Evolutionary conservation across 2,113 vertebrate genomes (phyloP).

Genomic region (Neomonachus schauinslandi): DNA sequence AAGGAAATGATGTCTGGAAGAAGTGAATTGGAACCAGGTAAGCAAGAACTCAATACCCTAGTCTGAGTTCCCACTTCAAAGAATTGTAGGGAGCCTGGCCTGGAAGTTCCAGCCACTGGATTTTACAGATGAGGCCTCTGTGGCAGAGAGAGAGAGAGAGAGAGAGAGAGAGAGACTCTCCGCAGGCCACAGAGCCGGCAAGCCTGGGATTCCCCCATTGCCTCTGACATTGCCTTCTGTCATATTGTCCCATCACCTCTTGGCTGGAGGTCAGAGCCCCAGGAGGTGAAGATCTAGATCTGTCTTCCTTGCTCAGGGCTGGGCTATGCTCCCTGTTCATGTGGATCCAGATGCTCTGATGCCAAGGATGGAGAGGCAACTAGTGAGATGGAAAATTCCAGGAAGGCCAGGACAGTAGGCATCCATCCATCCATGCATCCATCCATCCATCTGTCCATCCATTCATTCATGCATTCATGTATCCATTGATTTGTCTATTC

Average conservation of each 20-base stretch:
- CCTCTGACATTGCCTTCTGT: background rate
- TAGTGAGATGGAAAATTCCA: slow-evolving; percentile 16
- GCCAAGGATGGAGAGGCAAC: background rate
- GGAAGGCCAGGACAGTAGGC: background rate
- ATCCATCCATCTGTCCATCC: background rate
- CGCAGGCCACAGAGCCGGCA: background rate
- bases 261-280: background rate
- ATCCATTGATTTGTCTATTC: background rate
- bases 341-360: background rate
- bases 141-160: background rate
- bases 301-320: background rate
- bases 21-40: background rate
- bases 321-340: background rate
- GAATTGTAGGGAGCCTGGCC: background rate
- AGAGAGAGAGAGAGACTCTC: background rate
- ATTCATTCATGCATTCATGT: background rate
- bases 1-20: background rate
- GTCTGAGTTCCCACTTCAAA: background rate
- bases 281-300: background rate
- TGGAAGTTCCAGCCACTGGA: background rate
- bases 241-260: background rate
- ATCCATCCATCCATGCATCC: background rate
- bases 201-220: background rate
- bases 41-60: background rate
- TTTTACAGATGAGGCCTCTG: background rate